phyloP scores from a whole-genome alignment of 2,888 invertebrate genomes.

The Rambutsinella grinnellia region DNA sequence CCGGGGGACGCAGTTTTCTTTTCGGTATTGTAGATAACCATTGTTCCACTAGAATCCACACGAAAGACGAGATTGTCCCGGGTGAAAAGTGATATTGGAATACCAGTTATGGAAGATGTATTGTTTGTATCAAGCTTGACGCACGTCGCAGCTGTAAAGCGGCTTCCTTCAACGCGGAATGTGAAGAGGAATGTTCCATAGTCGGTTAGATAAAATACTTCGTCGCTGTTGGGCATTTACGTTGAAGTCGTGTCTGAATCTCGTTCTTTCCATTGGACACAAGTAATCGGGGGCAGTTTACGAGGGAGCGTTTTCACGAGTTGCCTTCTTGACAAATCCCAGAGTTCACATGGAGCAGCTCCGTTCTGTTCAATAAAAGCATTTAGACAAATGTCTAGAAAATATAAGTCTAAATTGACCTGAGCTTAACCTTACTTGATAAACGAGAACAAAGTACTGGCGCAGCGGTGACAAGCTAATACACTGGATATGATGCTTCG shows the following conservation, averaged over 20 bases:
- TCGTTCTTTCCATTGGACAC: conserved; percentile 61
- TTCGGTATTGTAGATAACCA: conserved; percentile 64
- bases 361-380: conserved; percentile 57
- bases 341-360: conserved; percentile 63
- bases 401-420: conserved; percentile 3
- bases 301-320: conserved; percentile 62
- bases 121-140: conserved; percentile 62
- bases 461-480: conserved; percentile 58
- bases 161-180: conserved; percentile 61
- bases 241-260: conserved; percentile 54
- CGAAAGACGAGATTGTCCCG: conserved; percentile 59
- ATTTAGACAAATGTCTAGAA: background rate
- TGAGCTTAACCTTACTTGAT: conserved; percentile 53
- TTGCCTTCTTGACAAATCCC: conserved; percentile 62
- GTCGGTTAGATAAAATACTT: conserved; percentile 64
- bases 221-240: conserved; percentile 53
- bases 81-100: conserved; percentile 61
- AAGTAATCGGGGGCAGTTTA: conserved; percentile 64
- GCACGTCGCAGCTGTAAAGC: conserved; percentile 64
- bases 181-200: conserved; percentile 63
- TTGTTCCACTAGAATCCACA: conserved; percentile 61
- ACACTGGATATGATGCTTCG: conserved; percentile 61
- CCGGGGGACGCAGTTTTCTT: conserved; percentile 66
- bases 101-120: conserved; percentile 59
- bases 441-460: conserved; percentile 61